Evolutionary conservation across 2,113 vertebrate genomes (phyloP), one percentile per base, ranked within the genome.

Genomic region (Dipodomys merriami): DNA sequence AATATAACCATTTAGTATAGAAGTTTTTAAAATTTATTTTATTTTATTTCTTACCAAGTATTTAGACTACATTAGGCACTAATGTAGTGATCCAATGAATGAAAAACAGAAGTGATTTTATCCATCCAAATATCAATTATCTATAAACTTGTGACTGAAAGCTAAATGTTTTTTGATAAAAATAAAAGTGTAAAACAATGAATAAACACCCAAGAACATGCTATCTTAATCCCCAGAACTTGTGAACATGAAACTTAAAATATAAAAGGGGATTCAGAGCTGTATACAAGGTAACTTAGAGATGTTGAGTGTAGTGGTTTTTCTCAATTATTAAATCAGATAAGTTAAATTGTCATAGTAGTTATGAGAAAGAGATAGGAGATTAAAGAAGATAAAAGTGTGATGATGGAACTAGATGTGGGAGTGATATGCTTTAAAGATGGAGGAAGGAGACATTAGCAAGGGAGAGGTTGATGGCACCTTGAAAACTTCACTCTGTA

Each of bases 391-490:
- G 30, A 84, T 49, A 74, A 67, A 39, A 1, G 23, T 29, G 4
- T 27, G 6, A 30, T 3, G 30, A 65, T 23, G 4, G 9, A 86
- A 94, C 39, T 39, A 49, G 74, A 23, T 7, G 0, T 3, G 10
- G 2, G 33, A 72, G 11, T 27, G 44, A 53, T 20, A 2, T 3
- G 35, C 8, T 89, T 86, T 76, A 20, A 92, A 35, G 33, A 35
- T 16, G 7, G 7, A 35, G 6, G 12, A 84, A 65, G 10, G 13
- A 65, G 16, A 8, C 12, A 10, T 7, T 60, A 72, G 4, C 15
- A n/a, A 46, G 29, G 57, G 35, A 0, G 53, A 30, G 0, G 13
- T 22, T 5, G 23, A 25, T 0, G 19, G 1, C 25, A 65, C 4
- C 39, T 49, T 29, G 64, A 68, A 64, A 64, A 1, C 29, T 49